A percentile compares a stretch with the other conserved stretches of the same genome.
These are phyloP conservation scores for Rachycentron canadum DNA, from an alignment of 2,797 vertebrate species.

Conservation along the genomic window DNA sequence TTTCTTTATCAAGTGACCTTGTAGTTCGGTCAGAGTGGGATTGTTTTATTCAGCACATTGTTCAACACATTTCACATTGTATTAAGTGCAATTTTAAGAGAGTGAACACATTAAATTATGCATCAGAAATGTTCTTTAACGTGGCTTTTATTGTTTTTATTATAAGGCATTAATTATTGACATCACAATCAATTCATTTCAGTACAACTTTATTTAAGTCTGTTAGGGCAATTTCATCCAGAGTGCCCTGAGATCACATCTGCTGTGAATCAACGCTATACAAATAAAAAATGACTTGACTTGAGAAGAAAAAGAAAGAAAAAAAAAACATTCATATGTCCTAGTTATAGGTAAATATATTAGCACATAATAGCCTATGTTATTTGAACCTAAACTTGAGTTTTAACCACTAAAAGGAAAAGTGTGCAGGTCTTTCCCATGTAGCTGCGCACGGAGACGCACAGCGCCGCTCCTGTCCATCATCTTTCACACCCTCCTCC, in stretches of 20 bases:
- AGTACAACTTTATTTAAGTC: slow-evolving; percentile 4
- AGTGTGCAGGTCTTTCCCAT: not conserved
- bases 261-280: too few species aligned
- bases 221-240: not conserved
- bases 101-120: too few species aligned
- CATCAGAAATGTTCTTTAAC: not conserved
- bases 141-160: slow-evolving; percentile 1
- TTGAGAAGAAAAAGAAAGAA: not conserved
- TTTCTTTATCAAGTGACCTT: slow-evolving; percentile 8
- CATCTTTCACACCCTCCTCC: slow-evolving; percentile 23
- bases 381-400: not conserved
- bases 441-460: slow-evolving; percentile 8
- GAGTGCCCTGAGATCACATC: not conserved
- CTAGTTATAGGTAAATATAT: not conserved
- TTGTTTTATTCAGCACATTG: slow-evolving; percentile 8
- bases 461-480: not conserved
- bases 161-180: slow-evolving; percentile 15
- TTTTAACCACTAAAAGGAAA: slow-evolving; percentile 1
- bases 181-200: not conserved
- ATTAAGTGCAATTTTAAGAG: not conserved
- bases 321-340: not conserved
- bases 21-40: not conserved
- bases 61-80: not conserved
- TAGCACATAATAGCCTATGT: not conserved
- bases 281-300: not conserved